A percentile compares a stretch with the other conserved stretches of the same genome.
Evolutionary conservation across 2,888 invertebrate genomes (phyloP).

Genomic region (Bombylius major): DNA sequence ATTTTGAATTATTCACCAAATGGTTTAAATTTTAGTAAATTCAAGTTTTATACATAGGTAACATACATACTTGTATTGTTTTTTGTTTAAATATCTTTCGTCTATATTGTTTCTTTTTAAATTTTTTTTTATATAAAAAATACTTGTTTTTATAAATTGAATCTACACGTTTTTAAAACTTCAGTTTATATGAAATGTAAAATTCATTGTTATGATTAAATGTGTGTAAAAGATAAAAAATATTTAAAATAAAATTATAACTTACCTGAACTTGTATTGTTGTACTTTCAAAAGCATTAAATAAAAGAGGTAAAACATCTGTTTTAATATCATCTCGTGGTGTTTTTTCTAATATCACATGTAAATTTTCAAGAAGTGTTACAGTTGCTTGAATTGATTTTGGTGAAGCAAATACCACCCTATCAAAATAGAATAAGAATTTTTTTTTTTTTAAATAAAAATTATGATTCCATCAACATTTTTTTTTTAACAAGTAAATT

Average conservation of each 20-base stretch:
- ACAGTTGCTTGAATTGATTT: slow-evolving; percentile 78
- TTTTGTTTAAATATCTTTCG: too few species aligned
- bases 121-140: too few species aligned
- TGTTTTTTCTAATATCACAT: slow-evolving; percentile 78
- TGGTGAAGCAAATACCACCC: slow-evolving; percentile 60
- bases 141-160: too few species aligned
- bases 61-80: too few species aligned
- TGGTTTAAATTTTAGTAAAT: too few species aligned
- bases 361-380: slow-evolving; percentile 77
- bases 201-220: too few species aligned
- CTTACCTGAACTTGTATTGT: slow-evolving; percentile 81
- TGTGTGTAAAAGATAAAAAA: not conserved
- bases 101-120: too few species aligned
- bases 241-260: not conserved
- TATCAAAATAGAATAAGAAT: slow-evolving; percentile 31
- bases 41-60: too few species aligned
- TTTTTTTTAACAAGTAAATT: not conserved
- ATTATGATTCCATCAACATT: not conserved
- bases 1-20: too few species aligned
- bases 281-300: slow-evolving; percentile 74
- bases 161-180: too few species aligned
- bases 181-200: too few species aligned
- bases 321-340: slow-evolving; percentile 62
- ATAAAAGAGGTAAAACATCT: slow-evolving; percentile 77
- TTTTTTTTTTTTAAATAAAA: not conserved